phyloP scores from a whole-genome alignment of 2,797 vertebrate genomes.

The Muraenolepis orangiensis region DNA sequence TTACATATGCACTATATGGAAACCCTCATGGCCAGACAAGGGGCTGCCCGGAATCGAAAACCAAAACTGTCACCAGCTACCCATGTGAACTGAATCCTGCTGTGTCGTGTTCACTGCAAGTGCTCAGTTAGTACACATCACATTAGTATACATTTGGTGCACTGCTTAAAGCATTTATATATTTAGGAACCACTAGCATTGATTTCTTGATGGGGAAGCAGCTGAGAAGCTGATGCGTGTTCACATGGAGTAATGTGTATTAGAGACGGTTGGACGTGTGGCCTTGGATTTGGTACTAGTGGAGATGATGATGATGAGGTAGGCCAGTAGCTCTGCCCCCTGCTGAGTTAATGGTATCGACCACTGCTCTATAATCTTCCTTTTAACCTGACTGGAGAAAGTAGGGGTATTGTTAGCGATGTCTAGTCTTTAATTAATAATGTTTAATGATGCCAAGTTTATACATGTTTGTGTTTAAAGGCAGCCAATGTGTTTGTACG shows the following conservation, averaged over 20 bases:
- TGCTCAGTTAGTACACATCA: background rate
- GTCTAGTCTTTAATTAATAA: conserved; percentile 8
- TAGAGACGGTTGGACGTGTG: background rate
- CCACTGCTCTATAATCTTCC: conserved; percentile 33
- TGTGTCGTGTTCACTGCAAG: background rate
- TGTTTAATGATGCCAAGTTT: background rate
- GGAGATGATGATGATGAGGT: conserved; percentile 29
- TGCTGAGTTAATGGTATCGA: conserved; percentile 55
- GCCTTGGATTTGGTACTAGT: background rate
- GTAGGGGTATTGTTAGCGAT: conserved; percentile 8
- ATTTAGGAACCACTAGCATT: background rate
- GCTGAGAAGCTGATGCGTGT: background rate
- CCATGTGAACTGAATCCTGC: background rate
- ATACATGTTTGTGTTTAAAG: background rate
- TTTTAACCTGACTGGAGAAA: conserved; percentile 51
- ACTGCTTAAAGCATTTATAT: background rate
- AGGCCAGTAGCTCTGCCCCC: conserved; percentile 35
- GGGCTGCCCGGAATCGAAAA: conserved; percentile 40
- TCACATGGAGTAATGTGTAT: background rate
- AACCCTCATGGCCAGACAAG: conserved; percentile 39
- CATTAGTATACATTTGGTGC: background rate
- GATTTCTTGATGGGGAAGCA: background rate
- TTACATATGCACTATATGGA: conserved; percentile 41
- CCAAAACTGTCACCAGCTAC: conserved; percentile 38
- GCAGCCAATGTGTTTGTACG: background rate